Conservation (phyloP, 2,797 vertebrate species). For the Channallabes apus region DNA sequence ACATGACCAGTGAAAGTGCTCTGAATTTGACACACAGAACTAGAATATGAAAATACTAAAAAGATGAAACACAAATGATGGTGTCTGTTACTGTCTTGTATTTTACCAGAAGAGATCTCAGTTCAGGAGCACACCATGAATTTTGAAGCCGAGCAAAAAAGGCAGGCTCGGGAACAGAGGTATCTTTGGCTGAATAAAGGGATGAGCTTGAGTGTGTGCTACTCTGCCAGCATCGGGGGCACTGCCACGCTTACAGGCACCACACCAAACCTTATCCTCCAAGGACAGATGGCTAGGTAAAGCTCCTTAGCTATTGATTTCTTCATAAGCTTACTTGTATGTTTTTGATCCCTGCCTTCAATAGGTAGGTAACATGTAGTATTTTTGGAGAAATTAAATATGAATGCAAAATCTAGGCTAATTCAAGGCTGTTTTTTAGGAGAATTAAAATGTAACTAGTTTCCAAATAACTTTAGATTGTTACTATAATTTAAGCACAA, state of each 20-base stretch:
- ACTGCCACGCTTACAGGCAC: conserved; percentile 92
- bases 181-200: conserved; percentile 80
- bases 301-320: conserved; percentile 42
- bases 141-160: conserved; percentile 39
- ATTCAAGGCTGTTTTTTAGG: neutral
- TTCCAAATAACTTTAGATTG: neutral
- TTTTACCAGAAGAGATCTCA: conserved; percentile 53
- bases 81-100: neutral
- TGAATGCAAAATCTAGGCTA: neutral
- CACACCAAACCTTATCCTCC: conserved; percentile 88
- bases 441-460: neutral
- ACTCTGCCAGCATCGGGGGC: conserved; percentile 90
- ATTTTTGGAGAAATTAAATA: neutral
- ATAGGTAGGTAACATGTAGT: too few relatives aligned
- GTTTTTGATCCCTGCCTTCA: neutral
- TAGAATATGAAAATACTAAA: neutral
- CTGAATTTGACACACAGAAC: neutral
- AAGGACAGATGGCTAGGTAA: conserved; percentile 88
- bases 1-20: neutral
- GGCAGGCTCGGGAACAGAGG: conserved; percentile 60
- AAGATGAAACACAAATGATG: neutral
- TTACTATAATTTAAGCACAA: neutral
- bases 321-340: neutral
- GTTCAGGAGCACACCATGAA: conserved; percentile 26
- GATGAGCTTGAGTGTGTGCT: conserved; percentile 86